These are phyloP conservation scores for Oceanodroma tethys DNA, from an alignment of 2,113 vertebrate species.

Conservation along the genomic window DNA sequence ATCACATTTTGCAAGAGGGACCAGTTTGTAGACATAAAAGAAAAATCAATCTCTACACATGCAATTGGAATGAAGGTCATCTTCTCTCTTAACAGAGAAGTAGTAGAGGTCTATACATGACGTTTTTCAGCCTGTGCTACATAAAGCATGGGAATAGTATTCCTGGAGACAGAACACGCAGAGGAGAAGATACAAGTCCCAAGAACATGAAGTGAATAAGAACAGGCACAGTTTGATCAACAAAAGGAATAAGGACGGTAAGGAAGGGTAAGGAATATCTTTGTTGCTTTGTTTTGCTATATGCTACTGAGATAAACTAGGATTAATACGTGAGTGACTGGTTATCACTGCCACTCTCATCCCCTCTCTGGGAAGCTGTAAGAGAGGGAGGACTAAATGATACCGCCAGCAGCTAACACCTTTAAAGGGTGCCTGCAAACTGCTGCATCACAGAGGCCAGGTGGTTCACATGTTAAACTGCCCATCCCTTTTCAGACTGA, in stretches of 20 bases:
- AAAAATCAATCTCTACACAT: background rate
- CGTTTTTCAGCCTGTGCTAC: background rate
- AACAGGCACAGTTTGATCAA: background rate
- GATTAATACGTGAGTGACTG: background rate
- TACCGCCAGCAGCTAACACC: background rate
- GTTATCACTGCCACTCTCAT: background rate
- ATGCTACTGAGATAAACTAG: background rate
- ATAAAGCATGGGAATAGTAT: background rate
- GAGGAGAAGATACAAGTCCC: background rate
- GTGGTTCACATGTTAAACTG: background rate
- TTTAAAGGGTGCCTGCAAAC: background rate
- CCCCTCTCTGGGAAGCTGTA: background rate
- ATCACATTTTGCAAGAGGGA: background rate
- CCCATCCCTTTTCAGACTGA: background rate
- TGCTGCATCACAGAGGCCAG: background rate
- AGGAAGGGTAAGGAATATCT: background rate
- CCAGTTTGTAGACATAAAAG: background rate
- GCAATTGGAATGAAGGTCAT: background rate
- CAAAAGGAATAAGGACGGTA: background rate
- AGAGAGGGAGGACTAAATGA: background rate
- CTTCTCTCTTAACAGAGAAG: background rate
- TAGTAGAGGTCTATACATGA: background rate
- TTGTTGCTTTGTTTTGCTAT: background rate
- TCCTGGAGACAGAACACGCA: background rate
- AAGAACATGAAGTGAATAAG: background rate